Conservation (phyloP, 2,797 vertebrate genomes). For the Borostomias antarcticus region DNA sequence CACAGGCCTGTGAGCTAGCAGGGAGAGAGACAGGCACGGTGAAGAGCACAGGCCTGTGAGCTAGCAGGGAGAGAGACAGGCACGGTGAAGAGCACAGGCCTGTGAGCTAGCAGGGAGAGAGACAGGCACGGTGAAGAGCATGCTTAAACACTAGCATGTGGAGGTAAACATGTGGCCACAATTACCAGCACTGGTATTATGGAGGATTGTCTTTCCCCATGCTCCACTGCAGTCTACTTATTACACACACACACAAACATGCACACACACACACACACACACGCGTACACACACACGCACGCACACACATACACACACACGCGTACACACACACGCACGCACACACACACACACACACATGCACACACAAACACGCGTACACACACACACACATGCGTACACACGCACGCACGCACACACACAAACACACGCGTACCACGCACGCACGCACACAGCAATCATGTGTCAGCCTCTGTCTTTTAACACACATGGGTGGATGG, state of each 20-base stretch:
- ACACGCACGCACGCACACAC: too few species aligned
- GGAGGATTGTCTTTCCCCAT: conserved; percentile 30
- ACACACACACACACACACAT: conserved; percentile 4
- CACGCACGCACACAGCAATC: too few species aligned
- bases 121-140: conserved; percentile 18
- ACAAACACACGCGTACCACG: too few species aligned
- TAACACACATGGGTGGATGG: too few species aligned
- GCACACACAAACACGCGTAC: background rate
- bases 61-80: conserved; percentile 6
- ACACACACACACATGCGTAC: too few species aligned
- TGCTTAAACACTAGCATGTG: conserved; percentile 68
- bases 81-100: background rate
- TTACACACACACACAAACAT: background rate
- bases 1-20: too few species aligned
- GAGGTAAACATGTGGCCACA: conserved; percentile 66
- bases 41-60: conserved; percentile 28
- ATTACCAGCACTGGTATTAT: conserved; percentile 57
- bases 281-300: background rate
- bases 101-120: conserved; percentile 3
- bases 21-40: conserved; percentile 26
- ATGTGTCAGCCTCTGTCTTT: too few species aligned
- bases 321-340: background rate
- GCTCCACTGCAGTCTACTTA: background rate
- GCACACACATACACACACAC: background rate
- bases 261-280: background rate